Conservation (phyloP, 2,888 invertebrate species). For the Heliconius charithonia region DNA sequence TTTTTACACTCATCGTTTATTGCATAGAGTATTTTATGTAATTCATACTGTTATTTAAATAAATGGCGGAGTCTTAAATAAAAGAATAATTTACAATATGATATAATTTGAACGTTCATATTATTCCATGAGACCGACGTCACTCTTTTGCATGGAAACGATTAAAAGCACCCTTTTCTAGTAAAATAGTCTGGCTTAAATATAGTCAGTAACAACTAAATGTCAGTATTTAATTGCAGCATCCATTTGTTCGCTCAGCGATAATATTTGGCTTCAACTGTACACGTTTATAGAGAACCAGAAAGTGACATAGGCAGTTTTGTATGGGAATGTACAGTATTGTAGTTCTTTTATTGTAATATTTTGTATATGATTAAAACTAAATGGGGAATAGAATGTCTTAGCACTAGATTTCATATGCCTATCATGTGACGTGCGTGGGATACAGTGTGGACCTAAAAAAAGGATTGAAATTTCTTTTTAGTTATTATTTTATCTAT, state of each 20-base stretch:
- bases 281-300: constrained; percentile 33
- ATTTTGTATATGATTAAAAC: neutral
- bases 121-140: constrained; percentile 22
- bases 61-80: constrained; percentile 1
- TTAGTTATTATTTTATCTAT: neutral
- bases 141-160: constrained; percentile 32
- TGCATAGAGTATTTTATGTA: neutral
- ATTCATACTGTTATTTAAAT: constrained; percentile 11
- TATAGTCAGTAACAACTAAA: constrained; percentile 63
- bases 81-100: constrained; percentile 6
- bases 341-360: neutral
- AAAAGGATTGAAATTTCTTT: neutral
- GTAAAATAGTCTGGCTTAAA: constrained; percentile 63
- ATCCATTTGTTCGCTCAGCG: constrained; percentile 65
- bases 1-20: neutral
- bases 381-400: no score
- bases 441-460: no score
- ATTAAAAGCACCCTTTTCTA: constrained; percentile 61
- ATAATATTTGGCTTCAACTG: constrained; percentile 54
- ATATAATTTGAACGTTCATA: constrained; percentile 18
- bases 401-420: no score
- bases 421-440: no score
- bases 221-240: constrained; percentile 71
- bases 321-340: neutral
- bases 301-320: constrained; percentile 22